Conservation (phyloP, 64 coral and sea anemone genomes). For the Astreopora myriophthalma region DNA sequence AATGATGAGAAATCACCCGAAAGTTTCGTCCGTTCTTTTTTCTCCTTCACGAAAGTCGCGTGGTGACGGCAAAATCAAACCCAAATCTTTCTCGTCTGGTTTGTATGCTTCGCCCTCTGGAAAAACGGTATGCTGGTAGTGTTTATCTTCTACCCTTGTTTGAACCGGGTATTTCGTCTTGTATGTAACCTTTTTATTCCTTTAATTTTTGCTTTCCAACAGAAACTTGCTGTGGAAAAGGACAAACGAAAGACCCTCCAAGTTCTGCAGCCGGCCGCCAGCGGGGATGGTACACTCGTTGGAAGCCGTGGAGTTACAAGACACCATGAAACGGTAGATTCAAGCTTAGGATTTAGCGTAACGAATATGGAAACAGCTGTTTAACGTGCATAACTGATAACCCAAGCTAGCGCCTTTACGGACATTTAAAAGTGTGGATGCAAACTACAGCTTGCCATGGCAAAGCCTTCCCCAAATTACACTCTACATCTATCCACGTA, state of each 20-base stretch:
- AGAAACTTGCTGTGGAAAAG: slow-evolving; percentile 45
- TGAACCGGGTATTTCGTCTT: no score
- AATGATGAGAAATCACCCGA: slow-evolving; percentile 88
- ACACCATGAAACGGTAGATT: slow-evolving; percentile 22
- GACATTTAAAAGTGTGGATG: no score
- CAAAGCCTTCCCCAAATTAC: no score
- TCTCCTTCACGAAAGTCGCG: slow-evolving; percentile 65
- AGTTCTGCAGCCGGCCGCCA: slow-evolving; percentile 91
- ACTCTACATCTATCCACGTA: no score
- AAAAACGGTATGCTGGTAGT: background rate
- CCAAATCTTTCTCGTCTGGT: slow-evolving; percentile 47
- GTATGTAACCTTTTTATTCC: background rate
- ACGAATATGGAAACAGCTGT: no score
- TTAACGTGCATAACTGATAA: no score
- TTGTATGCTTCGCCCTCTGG: slow-evolving; percentile 72
- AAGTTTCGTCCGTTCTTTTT: slow-evolving; percentile 56
- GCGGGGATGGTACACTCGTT: slow-evolving; percentile 84
- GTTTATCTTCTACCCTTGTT: background rate
- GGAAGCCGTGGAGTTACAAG: slow-evolving; percentile 65
- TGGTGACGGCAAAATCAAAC: slow-evolving; percentile 62
- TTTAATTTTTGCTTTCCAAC: background rate
- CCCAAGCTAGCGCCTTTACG: no score
- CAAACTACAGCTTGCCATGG: no score
- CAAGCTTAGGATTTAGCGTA: background rate
- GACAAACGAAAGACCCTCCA: slow-evolving; percentile 92